Evolutionary conservation across 1,140 invertebrate species (phyloP).

Genomic region (Anastatus disparis): DNA sequence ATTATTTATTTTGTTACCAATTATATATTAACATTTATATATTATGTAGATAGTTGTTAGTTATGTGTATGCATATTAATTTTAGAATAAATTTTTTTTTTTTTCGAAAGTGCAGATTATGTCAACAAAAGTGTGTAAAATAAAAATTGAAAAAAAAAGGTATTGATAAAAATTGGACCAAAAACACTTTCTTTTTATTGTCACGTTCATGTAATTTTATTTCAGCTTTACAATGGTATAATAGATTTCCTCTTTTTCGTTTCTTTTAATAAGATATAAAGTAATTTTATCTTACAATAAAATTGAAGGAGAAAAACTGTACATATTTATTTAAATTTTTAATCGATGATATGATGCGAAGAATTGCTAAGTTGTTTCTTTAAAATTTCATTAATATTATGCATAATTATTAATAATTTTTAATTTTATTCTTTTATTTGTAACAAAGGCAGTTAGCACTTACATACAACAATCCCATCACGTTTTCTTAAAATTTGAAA

Average conservation of each 20-base stretch:
- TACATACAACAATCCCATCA: slow-evolving; percentile 17
- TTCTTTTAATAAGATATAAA: slow-evolving; percentile 23
- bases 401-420: neutral
- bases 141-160: slow-evolving; percentile 29
- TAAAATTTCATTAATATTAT: neutral
- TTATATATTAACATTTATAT: slow-evolving; percentile 19
- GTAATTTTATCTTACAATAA: slow-evolving; percentile 25
- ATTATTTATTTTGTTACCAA: slow-evolving; percentile 28
- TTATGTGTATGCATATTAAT: slow-evolving; percentile 8
- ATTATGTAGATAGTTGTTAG: slow-evolving; percentile 19
- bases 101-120: slow-evolving; percentile 25
- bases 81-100: neutral
- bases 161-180: slow-evolving; percentile 13
- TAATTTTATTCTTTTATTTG: neutral
- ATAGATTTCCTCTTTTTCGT: neutral
- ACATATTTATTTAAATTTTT: slow-evolving; percentile 43
- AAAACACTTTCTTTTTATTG: slow-evolving; percentile 9
- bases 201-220: slow-evolving; percentile 26
- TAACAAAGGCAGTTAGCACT: slow-evolving; percentile 31
- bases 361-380: slow-evolving; percentile 39
- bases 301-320: slow-evolving; percentile 21
- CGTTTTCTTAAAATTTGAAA: neutral
- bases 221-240: slow-evolving; percentile 16
- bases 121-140: slow-evolving; percentile 23
- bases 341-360: slow-evolving; percentile 48